phyloP scores from a whole-genome alignment of 2,797 vertebrate species.

The Clangula hyemalis region DNA sequence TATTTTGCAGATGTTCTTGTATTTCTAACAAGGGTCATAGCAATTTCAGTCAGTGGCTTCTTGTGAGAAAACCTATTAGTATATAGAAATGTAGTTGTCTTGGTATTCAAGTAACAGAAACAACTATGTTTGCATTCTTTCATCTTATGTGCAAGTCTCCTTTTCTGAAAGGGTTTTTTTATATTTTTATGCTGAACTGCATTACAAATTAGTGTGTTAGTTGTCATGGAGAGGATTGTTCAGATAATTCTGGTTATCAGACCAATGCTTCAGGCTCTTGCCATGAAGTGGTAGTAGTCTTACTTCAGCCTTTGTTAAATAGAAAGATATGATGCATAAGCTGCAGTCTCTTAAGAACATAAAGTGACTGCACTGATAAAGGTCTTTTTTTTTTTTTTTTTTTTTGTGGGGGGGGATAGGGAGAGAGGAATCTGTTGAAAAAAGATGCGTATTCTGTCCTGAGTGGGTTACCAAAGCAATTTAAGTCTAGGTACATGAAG shows the following conservation, averaged over 20 bases:
- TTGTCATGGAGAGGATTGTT: background rate
- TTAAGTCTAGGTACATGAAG: background rate
- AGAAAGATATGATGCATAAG: background rate
- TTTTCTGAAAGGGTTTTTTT: background rate
- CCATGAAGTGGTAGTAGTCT: background rate
- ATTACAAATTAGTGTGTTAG: background rate
- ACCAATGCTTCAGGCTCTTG: background rate
- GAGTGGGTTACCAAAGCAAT: background rate
- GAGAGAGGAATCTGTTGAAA: background rate
- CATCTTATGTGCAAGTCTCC: background rate
- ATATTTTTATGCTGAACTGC: background rate
- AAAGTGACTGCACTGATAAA: background rate
- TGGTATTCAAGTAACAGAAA: background rate
- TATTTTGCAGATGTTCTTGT: background rate
- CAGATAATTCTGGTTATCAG: background rate
- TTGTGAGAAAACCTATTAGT: background rate
- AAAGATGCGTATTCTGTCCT: background rate
- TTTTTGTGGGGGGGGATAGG: too few relatives aligned
- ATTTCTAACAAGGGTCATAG: background rate
- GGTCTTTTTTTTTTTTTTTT: background rate
- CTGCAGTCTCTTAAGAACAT: background rate
- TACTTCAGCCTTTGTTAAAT: background rate
- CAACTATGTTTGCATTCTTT: background rate
- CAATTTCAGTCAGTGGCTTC: background rate
- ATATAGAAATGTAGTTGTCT: background rate